Conservation (phyloP, 2,113 vertebrate species). For the Piaya cayana region DNA sequence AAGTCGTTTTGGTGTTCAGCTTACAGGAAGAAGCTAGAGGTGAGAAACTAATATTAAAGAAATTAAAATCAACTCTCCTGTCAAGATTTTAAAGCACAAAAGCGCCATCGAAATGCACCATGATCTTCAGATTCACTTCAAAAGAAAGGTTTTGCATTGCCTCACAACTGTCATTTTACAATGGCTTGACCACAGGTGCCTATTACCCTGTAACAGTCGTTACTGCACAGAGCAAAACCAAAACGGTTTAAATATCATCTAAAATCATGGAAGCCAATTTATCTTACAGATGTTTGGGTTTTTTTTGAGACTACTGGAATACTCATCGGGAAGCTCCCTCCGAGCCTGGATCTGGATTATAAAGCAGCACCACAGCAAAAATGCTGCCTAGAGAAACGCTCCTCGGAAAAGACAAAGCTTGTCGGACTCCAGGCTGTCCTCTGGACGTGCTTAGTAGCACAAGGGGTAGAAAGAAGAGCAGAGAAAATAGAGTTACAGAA, state of each 20-base stretch:
- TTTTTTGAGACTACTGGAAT: neutral
- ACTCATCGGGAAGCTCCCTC: neutral
- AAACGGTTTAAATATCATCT: neutral
- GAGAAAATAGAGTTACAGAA: too few relatives aligned
- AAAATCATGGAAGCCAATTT: neutral
- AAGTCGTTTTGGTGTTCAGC: neutral
- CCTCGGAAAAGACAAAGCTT: neutral
- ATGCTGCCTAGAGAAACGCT: neutral
- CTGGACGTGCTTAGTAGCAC: fast-evolving
- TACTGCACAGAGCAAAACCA: neutral
- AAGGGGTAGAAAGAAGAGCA: neutral
- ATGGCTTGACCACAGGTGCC: neutral
- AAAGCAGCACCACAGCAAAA: neutral
- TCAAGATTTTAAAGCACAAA: neutral
- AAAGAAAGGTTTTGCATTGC: neutral
- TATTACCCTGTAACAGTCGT: too few relatives aligned
- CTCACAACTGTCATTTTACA: neutral
- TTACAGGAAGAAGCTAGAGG: neutral
- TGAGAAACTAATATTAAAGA: neutral
- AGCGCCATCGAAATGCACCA: neutral
- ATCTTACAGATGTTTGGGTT: neutral
- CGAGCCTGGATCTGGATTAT: neutral
- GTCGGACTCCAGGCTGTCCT: neutral
- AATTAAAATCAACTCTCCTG: neutral
- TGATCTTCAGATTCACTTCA: neutral